phyloP scores from a whole-genome alignment of 2,797 vertebrate genomes.

The Halcyon chelicuti region DNA sequence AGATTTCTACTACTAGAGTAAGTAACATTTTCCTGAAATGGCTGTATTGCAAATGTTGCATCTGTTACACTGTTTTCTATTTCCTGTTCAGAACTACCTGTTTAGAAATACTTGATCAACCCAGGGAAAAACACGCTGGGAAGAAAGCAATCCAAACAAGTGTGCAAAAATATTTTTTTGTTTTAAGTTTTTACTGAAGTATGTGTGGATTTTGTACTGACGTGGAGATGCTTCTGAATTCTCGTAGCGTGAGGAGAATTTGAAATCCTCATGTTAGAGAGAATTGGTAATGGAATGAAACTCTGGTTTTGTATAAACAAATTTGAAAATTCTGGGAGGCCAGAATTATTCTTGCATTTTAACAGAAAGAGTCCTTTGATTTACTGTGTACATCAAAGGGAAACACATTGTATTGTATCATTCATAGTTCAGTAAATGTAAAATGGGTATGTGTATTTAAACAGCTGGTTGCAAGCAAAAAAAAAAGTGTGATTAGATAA shows the following conservation, averaged over 20 bases:
- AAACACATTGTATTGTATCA: background rate
- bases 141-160: background rate
- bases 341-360: background rate
- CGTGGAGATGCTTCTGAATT: background rate
- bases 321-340: background rate
- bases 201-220: background rate
- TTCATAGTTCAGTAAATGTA: background rate
- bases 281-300: background rate
- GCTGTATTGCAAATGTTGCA: background rate
- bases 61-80: rapidly evolving
- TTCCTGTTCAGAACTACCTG: background rate
- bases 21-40: background rate
- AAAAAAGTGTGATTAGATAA: background rate
- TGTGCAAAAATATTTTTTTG: background rate
- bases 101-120: background rate
- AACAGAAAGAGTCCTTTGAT: background rate
- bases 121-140: background rate
- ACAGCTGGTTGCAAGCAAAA: background rate
- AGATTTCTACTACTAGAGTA: background rate
- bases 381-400: background rate
- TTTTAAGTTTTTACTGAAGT: background rate
- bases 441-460: background rate
- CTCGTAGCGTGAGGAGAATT: background rate
- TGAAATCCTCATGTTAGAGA: background rate
- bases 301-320: background rate